Evolutionary conservation across 2,797 vertebrate genomes (phyloP).

Genomic region (Melanotaenia pygmaea): DNA sequence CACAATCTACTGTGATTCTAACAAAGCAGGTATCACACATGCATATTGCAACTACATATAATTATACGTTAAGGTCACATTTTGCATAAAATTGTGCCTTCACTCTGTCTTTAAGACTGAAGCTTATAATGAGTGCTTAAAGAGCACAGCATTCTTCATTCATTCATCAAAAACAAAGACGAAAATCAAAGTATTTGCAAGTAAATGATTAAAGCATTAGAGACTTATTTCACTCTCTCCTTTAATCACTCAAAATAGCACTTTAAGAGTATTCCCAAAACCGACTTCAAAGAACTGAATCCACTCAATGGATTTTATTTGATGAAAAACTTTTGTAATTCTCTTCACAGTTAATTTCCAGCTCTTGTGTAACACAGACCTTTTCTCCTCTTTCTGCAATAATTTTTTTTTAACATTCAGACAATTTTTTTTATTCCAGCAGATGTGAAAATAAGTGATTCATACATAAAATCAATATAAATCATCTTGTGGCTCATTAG

Average conservation of each 20-base stretch:
- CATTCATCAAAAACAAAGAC: too few species aligned
- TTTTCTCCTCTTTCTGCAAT: constrained; percentile 8
- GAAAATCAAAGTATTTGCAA: not conserved
- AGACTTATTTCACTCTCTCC: constrained; percentile 11
- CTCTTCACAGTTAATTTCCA: constrained; percentile 25
- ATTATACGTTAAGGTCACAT: not conserved
- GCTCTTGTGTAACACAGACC: constrained; percentile 35
- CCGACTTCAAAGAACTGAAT: constrained; percentile 24
- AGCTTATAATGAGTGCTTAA: not conserved
- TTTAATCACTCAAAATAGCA: constrained; percentile 23
- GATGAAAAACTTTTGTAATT: constrained; percentile 25
- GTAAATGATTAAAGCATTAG: constrained; percentile 2
- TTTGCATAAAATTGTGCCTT: not conserved
- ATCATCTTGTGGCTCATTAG: not conserved
- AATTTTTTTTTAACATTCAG: constrained; percentile 11
- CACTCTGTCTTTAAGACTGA: not conserved
- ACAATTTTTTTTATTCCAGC: constrained; percentile 31
- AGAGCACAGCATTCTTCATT: not conserved
- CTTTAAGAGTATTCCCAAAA: constrained; percentile 28
- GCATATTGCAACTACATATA: not conserved
- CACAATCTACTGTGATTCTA: constrained; percentile 16
- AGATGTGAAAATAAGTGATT: constrained; percentile 18
- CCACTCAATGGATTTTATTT: constrained; percentile 39
- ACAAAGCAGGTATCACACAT: constrained; percentile 6
- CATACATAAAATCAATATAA: not conserved